These are phyloP conservation scores for Euplagia quadripunctaria DNA, from an alignment of 2,888 invertebrate genomes.

Conservation along the genomic window DNA sequence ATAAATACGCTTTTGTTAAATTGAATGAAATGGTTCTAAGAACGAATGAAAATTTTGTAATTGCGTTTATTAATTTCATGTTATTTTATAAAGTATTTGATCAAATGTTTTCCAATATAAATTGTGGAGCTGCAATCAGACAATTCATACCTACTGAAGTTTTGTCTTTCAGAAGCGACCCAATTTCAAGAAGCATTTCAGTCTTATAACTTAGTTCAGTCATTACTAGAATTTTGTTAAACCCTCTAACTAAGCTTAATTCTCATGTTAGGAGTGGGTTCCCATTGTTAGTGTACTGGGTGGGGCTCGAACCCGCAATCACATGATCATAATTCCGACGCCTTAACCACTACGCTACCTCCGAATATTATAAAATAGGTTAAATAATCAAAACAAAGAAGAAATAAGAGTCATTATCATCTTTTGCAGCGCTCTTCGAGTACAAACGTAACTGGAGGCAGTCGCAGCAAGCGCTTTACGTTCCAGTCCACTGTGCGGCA, in stretches of 20 bases:
- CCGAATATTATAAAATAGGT: neutral
- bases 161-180: too few species aligned
- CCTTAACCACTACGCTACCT: neutral
- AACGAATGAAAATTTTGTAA: neutral
- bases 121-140: too few species aligned
- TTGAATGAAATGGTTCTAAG: neutral
- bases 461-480: constrained; percentile 90
- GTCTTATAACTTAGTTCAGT: too few species aligned
- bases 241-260: neutral
- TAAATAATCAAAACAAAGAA: too few species aligned
- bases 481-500: constrained; percentile 95
- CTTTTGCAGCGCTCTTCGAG: constrained; percentile 70
- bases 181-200: too few species aligned
- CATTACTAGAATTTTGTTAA: too few species aligned
- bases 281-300: neutral
- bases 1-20: neutral
- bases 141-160: too few species aligned
- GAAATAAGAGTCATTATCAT: neutral
- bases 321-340: neutral
- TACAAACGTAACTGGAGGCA: constrained; percentile 53
- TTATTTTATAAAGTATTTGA: too few species aligned
- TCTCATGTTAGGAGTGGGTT: neutral
- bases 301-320: neutral
- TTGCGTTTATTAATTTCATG: neutral
- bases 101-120: too few species aligned